These are phyloP conservation scores for Craterocephalus amniculus DNA, from an alignment of 2,797 vertebrate species.

Conservation along the genomic window DNA sequence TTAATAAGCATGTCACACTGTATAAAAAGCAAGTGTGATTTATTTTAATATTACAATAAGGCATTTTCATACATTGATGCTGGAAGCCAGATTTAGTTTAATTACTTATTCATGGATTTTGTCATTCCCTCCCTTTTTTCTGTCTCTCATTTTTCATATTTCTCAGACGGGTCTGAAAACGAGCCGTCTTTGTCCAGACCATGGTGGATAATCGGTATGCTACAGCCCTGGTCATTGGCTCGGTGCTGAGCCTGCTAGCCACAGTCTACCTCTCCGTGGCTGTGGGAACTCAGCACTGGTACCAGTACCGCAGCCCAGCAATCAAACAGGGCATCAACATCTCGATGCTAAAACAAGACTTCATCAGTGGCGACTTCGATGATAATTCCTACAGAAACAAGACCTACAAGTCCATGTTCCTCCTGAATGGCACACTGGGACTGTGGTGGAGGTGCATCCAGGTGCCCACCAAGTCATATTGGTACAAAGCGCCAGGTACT, in stretches of 20 bases:
- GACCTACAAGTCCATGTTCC: conserved; percentile 74
- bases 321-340: conserved; percentile 76
- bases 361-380: conserved; percentile 78
- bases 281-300: conserved; percentile 95
- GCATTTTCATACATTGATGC: neutral
- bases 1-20: conserved; percentile 40
- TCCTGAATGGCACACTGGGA: conserved; percentile 89
- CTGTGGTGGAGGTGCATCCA: conserved; percentile 94
- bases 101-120: neutral
- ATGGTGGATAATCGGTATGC: conserved; percentile 99
- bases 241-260: conserved; percentile 94
- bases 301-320: conserved; percentile 88
- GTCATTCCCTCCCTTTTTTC: neutral
- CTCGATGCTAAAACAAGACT: conserved; percentile 71
- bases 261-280: conserved; percentile 95
- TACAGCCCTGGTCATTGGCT: conserved; percentile 95
- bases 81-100: conserved; percentile 1
- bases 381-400: conserved; percentile 85
- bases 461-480: conserved; percentile 75
- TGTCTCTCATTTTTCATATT: neutral
- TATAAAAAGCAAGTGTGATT: conserved; percentile 15
- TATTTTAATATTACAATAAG: conserved; percentile 1
- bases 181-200: neutral
- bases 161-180: neutral
- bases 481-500: conserved; percentile 87